Evolutionary conservation across 2,888 invertebrate species (phyloP), one percentile per base, ranked within the genome.

Genomic region (Amblyteles armatorius): DNA sequence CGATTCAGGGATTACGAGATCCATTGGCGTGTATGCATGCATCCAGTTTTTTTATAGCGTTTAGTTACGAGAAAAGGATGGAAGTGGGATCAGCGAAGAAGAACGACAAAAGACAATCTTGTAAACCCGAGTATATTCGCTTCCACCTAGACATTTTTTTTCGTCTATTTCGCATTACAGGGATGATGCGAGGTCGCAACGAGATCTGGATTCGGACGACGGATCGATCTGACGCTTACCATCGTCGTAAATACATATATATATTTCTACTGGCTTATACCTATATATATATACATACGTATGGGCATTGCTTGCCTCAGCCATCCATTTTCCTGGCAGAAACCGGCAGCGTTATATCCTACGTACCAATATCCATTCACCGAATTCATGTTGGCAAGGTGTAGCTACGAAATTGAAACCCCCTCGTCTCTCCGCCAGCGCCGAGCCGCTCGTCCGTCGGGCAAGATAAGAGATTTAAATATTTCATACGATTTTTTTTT

Each of bases 281-380:
- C 29, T 29, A n/a, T 7, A 29, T 11, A 11, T 22, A 6, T 19
- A 19, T 40, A 40, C 3, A 13, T 44, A 44, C 13, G 3, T 40
- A 36, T 67, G 26, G 36, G 40, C 65, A 67, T 67, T 40, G 33
- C 40, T 67, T 67, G 13, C 65, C 19, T 67, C 19, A 67, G 19
- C 36, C 40, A 67, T 67, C 65, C 40, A 40, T 67, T 67, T 67
- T 29, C 65, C 65, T 36, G 65, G 65, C 65, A 67, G 65, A 67
- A 22, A 40, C 65, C 65, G 11, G 19, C 65, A 40, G 19, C 65
- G 65, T 67, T 67, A 67, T 67, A 67, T 67, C 36, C 40, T 9
- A 67, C 65, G 65, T 67, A 67, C 65, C 65, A 67, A 67, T 67
- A 67, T 67, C 65, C 65, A 67, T 67, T 67, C 65, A 67, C 65